phyloP scores from a whole-genome alignment of 2,113 vertebrate species.

The Toxotes jaculatrix region DNA sequence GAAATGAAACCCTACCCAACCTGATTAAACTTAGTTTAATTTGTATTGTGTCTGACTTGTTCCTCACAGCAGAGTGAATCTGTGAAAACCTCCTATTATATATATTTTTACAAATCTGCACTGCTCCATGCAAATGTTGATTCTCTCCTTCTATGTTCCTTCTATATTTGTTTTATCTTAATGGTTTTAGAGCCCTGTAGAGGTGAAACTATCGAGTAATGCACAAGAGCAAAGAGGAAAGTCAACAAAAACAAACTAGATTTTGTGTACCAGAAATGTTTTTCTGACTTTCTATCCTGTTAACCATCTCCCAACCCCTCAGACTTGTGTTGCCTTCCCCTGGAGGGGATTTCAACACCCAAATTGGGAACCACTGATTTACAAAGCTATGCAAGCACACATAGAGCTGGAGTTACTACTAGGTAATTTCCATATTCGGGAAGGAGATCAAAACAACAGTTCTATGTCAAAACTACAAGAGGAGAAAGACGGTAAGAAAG shows the following conservation, averaged over 20 bases:
- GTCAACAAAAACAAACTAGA: background rate
- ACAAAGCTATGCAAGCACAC: background rate
- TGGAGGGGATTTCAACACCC: background rate
- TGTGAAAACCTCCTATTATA: background rate
- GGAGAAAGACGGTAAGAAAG: slow-evolving; percentile 1
- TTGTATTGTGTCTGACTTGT: background rate
- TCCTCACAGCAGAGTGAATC: background rate
- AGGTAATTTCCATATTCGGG: background rate
- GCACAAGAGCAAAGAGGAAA: background rate
- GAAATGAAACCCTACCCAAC: background rate
- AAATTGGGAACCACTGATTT: slow-evolving; percentile 3
- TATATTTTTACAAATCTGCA: background rate
- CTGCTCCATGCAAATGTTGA: background rate
- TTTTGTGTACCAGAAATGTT: background rate
- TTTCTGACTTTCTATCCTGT: slow-evolving; percentile 1
- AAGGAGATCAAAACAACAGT: slow-evolving; percentile 3
- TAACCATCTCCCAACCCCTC: slow-evolving; percentile 6
- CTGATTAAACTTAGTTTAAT: background rate
- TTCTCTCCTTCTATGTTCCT: background rate
- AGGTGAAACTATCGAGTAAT: background rate
- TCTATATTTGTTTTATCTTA: background rate
- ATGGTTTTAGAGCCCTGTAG: background rate
- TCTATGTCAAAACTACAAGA: background rate
- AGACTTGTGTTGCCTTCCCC: background rate
- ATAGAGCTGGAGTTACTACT: background rate